Conservation (phyloP, 2,797 vertebrate genomes). For the Enteromius argenteus region DNA sequence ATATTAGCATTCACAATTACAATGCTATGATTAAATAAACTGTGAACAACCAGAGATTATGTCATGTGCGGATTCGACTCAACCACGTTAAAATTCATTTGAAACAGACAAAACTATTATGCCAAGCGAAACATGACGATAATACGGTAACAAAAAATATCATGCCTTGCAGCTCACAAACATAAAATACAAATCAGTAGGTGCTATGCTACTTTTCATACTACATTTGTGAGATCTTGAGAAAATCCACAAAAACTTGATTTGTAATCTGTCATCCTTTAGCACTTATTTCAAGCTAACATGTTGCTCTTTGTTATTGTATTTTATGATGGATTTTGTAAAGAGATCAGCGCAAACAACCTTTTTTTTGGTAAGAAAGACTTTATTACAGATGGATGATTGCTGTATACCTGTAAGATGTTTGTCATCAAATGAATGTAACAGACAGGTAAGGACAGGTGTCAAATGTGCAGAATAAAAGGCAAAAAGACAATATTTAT, state of each 20-base stretch:
- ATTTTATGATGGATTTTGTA: not conserved
- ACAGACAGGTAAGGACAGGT: conserved; percentile 17
- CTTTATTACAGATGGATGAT: not conserved
- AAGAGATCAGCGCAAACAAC: not conserved
- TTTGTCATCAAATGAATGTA: not conserved
- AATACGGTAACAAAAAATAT: not conserved
- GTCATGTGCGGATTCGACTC: no score
- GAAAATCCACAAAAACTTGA: not conserved
- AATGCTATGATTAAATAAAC: not conserved
- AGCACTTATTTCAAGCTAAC: not conserved
- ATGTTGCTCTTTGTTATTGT: not conserved
- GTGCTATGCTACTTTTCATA: not conserved
- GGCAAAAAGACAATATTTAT: not conserved
- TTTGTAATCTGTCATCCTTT: no score
- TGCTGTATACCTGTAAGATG: not conserved
- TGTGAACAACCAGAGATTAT: not conserved
- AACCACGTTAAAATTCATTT: not conserved
- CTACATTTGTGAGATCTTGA: not conserved
- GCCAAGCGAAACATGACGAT: not conserved
- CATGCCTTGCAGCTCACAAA: not conserved
- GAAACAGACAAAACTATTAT: not conserved
- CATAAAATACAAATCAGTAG: not conserved
- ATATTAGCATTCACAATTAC: not conserved
- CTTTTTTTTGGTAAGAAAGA: not conserved
- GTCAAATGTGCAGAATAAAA: conserved; percentile 25